Evolutionary conservation across 2,888 invertebrate species (phyloP).

Genomic region (Ectemnius lituratus): DNA sequence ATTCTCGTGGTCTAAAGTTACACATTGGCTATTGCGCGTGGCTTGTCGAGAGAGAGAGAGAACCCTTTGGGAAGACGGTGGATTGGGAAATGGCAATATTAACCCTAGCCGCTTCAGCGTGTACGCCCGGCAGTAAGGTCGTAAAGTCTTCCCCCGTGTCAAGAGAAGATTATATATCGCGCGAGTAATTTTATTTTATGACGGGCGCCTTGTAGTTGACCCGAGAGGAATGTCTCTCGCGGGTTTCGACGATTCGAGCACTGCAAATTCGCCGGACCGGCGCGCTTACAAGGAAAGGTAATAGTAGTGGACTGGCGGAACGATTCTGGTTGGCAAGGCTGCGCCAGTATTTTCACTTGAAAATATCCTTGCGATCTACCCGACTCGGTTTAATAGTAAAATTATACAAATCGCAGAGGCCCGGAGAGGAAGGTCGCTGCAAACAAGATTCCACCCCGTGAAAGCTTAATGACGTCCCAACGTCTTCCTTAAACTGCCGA

Average conservation of each 20-base stretch:
- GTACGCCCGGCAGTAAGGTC: neutral
- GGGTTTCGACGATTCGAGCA: slow-evolving; percentile 12
- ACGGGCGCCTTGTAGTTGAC: slow-evolving; percentile 27
- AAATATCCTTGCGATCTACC: slow-evolving; percentile 8
- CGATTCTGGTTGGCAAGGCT: neutral
- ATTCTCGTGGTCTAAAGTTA: neutral
- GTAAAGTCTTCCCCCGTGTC: slow-evolving; percentile 8
- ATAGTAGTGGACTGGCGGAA: neutral
- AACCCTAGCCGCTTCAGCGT: neutral
- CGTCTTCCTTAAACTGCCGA: slow-evolving; percentile 12
- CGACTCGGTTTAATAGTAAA: slow-evolving; percentile 11
- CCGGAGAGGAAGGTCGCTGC: slow-evolving; percentile 10
- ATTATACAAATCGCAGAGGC: slow-evolving; percentile 28
- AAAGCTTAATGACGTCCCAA: slow-evolving; percentile 25
- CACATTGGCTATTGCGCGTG: too few relatives aligned
- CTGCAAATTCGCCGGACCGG: slow-evolving; percentile 4
- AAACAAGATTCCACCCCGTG: slow-evolving; percentile 21
- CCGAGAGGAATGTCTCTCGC: slow-evolving; percentile 18
- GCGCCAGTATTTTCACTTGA: neutral
- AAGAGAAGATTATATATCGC: slow-evolving; percentile 7
- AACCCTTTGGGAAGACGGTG: too few relatives aligned
- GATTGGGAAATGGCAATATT: slow-evolving; percentile 1
- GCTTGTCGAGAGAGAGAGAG: too few relatives aligned
- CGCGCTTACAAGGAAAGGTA: neutral
- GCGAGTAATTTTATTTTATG: slow-evolving; percentile 39